Evolutionary conservation across 1,140 invertebrate genomes (phyloP), one percentile per base, ranked within the genome.

Genomic region (Battus philenor): DNA sequence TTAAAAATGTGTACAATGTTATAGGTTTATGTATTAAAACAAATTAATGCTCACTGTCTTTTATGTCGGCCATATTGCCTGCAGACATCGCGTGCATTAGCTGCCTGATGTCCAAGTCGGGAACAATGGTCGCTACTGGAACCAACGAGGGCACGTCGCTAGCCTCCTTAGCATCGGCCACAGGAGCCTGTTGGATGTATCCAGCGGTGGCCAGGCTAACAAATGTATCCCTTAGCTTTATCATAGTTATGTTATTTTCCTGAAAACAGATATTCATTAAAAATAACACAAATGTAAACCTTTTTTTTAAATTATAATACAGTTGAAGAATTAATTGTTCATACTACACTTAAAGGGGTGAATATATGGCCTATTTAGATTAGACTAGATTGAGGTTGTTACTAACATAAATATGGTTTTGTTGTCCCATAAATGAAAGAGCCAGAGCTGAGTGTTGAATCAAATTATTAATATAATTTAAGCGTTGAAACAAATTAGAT

Each of bases 101-200:
- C 0, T 56, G 56, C 26, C 71, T 60, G 0, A 80, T 57, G 59
- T 89, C 87, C 2, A 90, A 60, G 12, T 87, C 87, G 1, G 88
- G 88, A 16, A 86, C 78, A 2, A 82, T 81, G 1, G 81, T 82
- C 0, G 70, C 81, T 2, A 78, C 68, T 2, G 79, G 86, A 7
- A 75, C 70, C 5, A 87, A 32, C 0, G 63, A 72, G 0, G 85
- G 85, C 0, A 86, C 51, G 1, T 79, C 75, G 10, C 68, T 63
- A 5, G 68, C 73, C 32, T 76, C 73, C 18, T 71, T 76, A 1
- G 69, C 29, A 44, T 86, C 86, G 0, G 79, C 72, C 1, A 78
- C 68, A 0, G 79, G 75, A 0, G 79, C 72, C 24, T 78, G 73
- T 16, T 86, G 79, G 11, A 87, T 80, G 49, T 86, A 87, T 0